Conservation (phyloP, 1,140 invertebrate species). For the Gryon sp. region DNA sequence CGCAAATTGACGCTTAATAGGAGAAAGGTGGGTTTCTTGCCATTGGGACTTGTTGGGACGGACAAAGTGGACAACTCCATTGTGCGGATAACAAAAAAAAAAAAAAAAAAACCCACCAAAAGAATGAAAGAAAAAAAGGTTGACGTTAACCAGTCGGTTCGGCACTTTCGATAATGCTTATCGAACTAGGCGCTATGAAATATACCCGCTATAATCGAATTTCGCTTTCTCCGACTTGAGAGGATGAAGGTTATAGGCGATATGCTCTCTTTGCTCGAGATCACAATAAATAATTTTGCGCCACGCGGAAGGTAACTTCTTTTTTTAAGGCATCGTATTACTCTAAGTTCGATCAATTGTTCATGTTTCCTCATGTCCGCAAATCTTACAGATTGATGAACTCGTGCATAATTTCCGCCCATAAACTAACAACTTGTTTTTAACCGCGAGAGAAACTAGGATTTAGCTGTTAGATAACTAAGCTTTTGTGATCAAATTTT, state of each 20-base stretch:
- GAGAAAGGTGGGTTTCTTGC: slow-evolving; percentile 11
- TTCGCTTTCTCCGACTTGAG: slow-evolving; percentile 38
- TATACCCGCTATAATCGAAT: slow-evolving; percentile 36
- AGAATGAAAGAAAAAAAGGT: slow-evolving; percentile 12
- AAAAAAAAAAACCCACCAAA: no score
- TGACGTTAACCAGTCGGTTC: neutral
- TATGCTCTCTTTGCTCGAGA: slow-evolving; percentile 39
- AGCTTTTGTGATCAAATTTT: neutral
- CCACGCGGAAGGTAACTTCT: slow-evolving; percentile 33
- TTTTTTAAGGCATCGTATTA: slow-evolving; percentile 14
- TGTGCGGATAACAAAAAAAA: no score
- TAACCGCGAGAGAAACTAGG: no score
- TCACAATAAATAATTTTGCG: slow-evolving; percentile 46
- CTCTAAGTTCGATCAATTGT: slow-evolving; percentile 12
- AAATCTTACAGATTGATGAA: neutral
- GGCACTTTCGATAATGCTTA: slow-evolving; percentile 51
- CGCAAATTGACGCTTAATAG: slow-evolving; percentile 4
- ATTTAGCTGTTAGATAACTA: no score
- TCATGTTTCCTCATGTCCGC: neutral
- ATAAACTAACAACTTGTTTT: no score
- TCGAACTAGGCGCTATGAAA: slow-evolving; percentile 35
- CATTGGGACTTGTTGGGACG: slow-evolving; percentile 4
- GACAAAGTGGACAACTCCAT: slow-evolving; percentile 30
- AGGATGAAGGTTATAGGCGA: slow-evolving; percentile 39
- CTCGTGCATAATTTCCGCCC: slow-evolving; percentile 16